Conservation (phyloP, 2,113 vertebrate genomes). For the Odocoileus virginianus region DNA sequence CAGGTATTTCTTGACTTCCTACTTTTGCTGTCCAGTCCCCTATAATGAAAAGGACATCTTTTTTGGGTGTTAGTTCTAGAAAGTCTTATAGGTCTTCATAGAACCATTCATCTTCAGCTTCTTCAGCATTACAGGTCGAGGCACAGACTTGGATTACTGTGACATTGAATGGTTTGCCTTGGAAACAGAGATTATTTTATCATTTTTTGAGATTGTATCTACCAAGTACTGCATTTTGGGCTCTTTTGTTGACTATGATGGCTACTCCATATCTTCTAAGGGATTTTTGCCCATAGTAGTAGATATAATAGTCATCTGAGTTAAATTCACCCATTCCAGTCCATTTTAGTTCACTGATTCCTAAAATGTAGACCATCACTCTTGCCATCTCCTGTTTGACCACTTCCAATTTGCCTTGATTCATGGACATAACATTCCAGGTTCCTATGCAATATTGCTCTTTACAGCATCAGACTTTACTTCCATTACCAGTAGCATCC, state of each 20-base stretch:
- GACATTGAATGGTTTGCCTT: background rate
- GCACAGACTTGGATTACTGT: background rate
- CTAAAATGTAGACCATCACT: background rate
- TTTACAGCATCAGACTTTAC: background rate
- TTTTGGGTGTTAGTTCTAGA: background rate
- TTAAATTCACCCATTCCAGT: background rate
- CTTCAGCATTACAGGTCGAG: background rate
- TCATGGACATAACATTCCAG: background rate
- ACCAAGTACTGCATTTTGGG: background rate
- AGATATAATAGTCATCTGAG: background rate
- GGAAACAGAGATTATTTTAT: background rate
- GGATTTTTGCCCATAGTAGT: background rate
- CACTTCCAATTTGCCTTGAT: background rate
- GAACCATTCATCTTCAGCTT: background rate
- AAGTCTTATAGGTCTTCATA: background rate
- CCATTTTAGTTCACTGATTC: background rate
- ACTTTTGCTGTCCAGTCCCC: background rate
- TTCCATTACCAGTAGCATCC: background rate
- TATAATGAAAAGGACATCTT: background rate
- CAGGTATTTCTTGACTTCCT: background rate
- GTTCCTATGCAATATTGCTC: background rate
- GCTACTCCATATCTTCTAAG: background rate
- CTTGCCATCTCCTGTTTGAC: background rate
- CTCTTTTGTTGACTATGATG: background rate
- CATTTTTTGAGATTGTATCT: background rate